phyloP scores from a whole-genome alignment of 2,113 vertebrate genomes.

The Brachyhypopomus occidentalis region DNA sequence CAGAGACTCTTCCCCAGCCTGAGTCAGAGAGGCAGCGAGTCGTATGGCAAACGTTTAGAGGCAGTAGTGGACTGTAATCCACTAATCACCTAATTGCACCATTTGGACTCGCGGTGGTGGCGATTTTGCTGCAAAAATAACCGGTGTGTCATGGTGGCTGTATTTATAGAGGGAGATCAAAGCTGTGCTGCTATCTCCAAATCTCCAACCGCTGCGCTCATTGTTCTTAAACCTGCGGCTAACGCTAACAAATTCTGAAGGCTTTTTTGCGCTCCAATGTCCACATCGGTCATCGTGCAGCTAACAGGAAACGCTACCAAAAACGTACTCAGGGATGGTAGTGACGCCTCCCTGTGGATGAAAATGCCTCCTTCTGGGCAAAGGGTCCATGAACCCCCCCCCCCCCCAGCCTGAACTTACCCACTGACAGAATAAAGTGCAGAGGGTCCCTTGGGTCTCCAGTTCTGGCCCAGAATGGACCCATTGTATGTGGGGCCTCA shows the following conservation, averaged over 20 bases:
- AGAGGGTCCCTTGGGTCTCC: constrained; percentile 30
- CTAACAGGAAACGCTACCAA: neutral
- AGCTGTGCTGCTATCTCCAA: neutral
- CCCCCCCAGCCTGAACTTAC: neutral
- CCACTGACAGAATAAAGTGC: constrained; percentile 37
- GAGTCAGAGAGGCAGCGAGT: constrained; percentile 3
- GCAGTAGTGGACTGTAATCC: constrained; percentile 44
- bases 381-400: neutral
- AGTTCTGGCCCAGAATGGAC: constrained; percentile 36
- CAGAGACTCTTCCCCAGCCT: constrained; percentile 12
- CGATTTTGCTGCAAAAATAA: constrained; percentile 53
- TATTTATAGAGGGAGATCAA: constrained; percentile 50
- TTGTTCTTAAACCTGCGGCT: neutral
- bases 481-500: constrained; percentile 31
- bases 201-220: constrained; percentile 12
- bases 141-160: constrained; percentile 39
- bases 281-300: neutral
- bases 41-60: constrained; percentile 11
- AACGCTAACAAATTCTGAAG: too few species aligned
- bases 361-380: constrained; percentile 46
- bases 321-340: neutral
- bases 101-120: constrained; percentile 44
- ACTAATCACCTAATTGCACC: constrained; percentile 48
- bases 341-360: neutral
- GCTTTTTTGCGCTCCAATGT: too few species aligned